These are phyloP conservation scores for Caenorhabditis sp. DNA, from an alignment of 2,888 invertebrate species.

Conservation along the genomic window DNA sequence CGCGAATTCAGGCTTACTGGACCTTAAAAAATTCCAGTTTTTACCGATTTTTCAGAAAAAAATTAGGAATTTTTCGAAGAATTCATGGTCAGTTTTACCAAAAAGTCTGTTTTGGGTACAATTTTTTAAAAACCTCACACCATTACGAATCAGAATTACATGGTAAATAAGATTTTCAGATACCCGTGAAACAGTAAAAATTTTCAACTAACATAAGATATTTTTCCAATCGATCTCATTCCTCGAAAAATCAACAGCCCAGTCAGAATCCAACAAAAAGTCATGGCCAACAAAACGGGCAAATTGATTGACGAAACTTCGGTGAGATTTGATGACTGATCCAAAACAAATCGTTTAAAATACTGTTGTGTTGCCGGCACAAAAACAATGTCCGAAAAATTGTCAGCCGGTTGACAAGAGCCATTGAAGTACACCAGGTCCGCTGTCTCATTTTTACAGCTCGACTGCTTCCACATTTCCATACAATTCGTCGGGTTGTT, in stretches of 20 bases:
- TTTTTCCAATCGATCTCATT: slow-evolving; percentile 55
- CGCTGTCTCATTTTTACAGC: background rate
- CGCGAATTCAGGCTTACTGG: too few relatives aligned
- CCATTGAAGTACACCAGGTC: slow-evolving; percentile 7
- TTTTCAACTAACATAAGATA: slow-evolving; percentile 21
- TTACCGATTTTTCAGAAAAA: too few relatives aligned
- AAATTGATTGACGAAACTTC: slow-evolving; percentile 53
- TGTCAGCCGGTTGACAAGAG: slow-evolving; percentile 1
- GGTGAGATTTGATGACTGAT: slow-evolving; percentile 42
- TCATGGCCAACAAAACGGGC: slow-evolving; percentile 31
- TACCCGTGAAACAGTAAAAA: too few relatives aligned
- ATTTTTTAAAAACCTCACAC: too few relatives aligned
- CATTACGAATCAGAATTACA: too few relatives aligned
- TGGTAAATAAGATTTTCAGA: too few relatives aligned
- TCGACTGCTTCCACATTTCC: slow-evolving; percentile 4
- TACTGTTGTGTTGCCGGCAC: background rate
- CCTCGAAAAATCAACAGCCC: slow-evolving; percentile 55
- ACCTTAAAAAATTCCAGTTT: too few relatives aligned
- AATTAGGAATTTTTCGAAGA: too few relatives aligned
- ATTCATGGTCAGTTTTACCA: too few relatives aligned
- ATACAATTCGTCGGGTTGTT: slow-evolving; percentile 20
- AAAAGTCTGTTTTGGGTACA: too few relatives aligned
- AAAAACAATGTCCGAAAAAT: too few relatives aligned
- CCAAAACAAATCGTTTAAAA: slow-evolving; percentile 36
- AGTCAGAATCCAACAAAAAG: slow-evolving; percentile 50